Conservation (phyloP, 2,888 invertebrate genomes). For the Perizoma affinitatum region DNA sequence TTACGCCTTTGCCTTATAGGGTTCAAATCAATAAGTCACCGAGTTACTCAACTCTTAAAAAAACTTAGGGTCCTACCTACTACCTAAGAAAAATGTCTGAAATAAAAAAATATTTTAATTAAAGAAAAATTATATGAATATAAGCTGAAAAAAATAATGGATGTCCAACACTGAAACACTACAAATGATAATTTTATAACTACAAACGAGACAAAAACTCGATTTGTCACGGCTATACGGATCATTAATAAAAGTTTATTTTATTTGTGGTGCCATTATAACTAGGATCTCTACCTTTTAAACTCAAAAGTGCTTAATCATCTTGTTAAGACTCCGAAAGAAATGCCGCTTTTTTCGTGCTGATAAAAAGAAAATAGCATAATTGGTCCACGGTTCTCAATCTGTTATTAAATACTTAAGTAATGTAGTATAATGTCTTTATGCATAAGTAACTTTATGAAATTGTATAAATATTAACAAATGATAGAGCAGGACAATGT, state of each 20-base stretch:
- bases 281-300: conserved; percentile 19
- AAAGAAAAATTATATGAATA: too few species aligned
- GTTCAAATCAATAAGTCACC: too few species aligned
- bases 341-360: conserved; percentile 18
- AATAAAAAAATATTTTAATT: too few species aligned
- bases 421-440: too few species aligned
- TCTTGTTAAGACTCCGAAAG: conserved; percentile 20
- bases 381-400: conserved; percentile 10
- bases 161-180: conserved; percentile 4
- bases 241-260: conserved; percentile 16
- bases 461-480: too few species aligned
- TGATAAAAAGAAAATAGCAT: conserved; percentile 9
- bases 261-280: conserved; percentile 15
- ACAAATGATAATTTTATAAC: conserved; percentile 24
- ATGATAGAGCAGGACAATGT: too few species aligned
- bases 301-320: conserved; percentile 17
- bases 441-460: too few species aligned
- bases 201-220: conserved; percentile 23
- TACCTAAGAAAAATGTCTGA: too few species aligned
- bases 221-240: conserved; percentile 20
- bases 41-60: too few species aligned
- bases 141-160: too few species aligned
- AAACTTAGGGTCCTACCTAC: too few species aligned
- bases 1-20: too few species aligned
- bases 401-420: background rate